Evolutionary conservation across 2,888 invertebrate genomes (phyloP).

Genomic region (Drosophila subquinaria): DNA sequence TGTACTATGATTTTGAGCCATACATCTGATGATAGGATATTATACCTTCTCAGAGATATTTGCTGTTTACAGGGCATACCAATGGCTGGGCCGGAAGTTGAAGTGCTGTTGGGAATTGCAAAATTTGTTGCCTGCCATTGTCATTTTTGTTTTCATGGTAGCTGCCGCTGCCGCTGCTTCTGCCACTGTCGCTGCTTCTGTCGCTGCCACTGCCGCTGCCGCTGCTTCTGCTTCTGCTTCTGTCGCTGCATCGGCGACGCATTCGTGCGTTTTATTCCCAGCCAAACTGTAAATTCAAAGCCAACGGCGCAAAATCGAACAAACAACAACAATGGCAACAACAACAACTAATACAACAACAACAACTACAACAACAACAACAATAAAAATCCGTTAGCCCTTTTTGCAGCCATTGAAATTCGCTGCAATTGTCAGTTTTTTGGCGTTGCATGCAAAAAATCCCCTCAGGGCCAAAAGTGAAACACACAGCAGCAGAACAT

Average conservation of each 20-base stretch:
- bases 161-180: background rate
- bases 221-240: background rate
- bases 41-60: background rate
- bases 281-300: conserved; percentile 79
- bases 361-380: conserved; percentile 10
- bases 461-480: conserved; percentile 40
- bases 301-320: conserved; percentile 77
- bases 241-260: conserved; percentile 44
- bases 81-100: conserved; percentile 73
- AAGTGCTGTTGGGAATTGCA: conserved; percentile 80
- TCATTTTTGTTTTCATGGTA: conserved; percentile 73
- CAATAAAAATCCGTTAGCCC: conserved; percentile 32
- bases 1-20: background rate
- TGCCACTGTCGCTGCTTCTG: background rate
- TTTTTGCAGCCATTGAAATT: conserved; percentile 70
- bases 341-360: background rate
- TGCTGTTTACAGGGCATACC: conserved; percentile 22
- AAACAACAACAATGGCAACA: conserved; percentile 27
- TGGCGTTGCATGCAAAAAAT: conserved; percentile 59
- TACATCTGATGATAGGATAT: background rate
- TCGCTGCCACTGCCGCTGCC: background rate
- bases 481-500: conserved; percentile 54
- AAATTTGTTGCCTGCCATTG: conserved; percentile 81
- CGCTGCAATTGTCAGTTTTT: conserved; percentile 75
- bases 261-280: conserved; percentile 80